Evolutionary conservation across 1,140 invertebrate genomes (phyloP).

Genomic region (Episyrphus balteatus): DNA sequence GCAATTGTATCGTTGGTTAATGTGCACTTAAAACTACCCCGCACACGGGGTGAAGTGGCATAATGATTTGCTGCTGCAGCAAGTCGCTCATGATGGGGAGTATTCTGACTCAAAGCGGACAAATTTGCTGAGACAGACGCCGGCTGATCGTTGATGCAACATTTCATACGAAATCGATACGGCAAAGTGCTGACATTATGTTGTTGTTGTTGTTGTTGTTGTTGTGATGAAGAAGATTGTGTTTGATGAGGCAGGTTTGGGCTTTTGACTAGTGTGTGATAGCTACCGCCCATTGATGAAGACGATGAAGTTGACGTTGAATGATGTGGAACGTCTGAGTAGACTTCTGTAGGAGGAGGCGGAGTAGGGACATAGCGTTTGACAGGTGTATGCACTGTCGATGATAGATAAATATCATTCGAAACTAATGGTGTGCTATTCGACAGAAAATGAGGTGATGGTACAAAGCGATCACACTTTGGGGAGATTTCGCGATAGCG

Average conservation of each 20-base stretch:
- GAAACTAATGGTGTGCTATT: constrained; percentile 9
- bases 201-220: not conserved
- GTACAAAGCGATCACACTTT: constrained; percentile 12
- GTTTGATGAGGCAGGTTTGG: not conserved
- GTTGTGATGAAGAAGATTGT: too few species aligned
- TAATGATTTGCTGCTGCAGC: constrained; percentile 4
- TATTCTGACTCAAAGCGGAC: not conserved
- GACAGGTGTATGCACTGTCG: constrained; percentile 33
- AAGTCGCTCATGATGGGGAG: not conserved
- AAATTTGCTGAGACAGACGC: constrained; percentile 2
- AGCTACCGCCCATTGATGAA: not conserved
- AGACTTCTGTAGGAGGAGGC: constrained; percentile 23
- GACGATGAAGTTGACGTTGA: not conserved
- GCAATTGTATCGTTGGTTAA: not conserved
- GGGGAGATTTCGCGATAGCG: constrained; percentile 17
- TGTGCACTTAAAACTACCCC: not conserved
- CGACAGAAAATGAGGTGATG: constrained; percentile 6
- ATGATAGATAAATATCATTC: constrained; percentile 25
- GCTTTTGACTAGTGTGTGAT: not conserved
- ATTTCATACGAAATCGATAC: constrained; percentile 23
- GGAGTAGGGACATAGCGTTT: constrained; percentile 35
- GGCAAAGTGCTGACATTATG: constrained; percentile 22
- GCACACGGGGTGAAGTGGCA: constrained; percentile 7
- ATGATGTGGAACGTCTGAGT: constrained; percentile 3
- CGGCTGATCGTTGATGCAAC: constrained; percentile 14